These are phyloP conservation scores for Drosophila kanekoi DNA, from an alignment of 2,888 invertebrate species.

Conservation along the genomic window DNA sequence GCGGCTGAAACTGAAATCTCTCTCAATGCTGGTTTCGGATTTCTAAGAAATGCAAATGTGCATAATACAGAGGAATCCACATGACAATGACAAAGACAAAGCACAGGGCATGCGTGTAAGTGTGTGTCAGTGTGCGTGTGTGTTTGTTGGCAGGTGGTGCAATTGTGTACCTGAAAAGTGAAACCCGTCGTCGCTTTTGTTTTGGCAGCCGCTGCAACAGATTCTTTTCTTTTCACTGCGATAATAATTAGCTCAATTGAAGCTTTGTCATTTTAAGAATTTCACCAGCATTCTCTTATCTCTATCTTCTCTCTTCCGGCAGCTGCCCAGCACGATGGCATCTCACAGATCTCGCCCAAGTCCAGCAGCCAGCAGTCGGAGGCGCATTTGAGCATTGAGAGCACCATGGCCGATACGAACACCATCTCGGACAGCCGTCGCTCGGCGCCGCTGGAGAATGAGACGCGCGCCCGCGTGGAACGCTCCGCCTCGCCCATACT, in stretches of 20 bases:
- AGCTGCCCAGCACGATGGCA: slow-evolving; percentile 79
- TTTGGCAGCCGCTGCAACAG: slow-evolving; percentile 30
- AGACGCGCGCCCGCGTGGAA: slow-evolving; percentile 84
- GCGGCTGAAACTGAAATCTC: slow-evolving; percentile 49
- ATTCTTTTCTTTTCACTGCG: slow-evolving; percentile 49
- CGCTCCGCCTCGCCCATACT: slow-evolving; percentile 87
- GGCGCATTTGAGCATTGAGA: slow-evolving; percentile 70
- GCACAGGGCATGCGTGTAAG: slow-evolving; percentile 17
- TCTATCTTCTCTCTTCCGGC: slow-evolving; percentile 24
- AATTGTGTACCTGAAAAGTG: slow-evolving; percentile 59
- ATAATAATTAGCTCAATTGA: slow-evolving; percentile 50
- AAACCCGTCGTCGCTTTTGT: slow-evolving; percentile 52
- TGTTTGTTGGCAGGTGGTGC: slow-evolving; percentile 9
- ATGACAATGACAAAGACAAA: slow-evolving; percentile 64
- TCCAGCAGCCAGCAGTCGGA: slow-evolving; percentile 84
- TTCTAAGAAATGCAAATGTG: slow-evolving; percentile 67
- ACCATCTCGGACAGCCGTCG: slow-evolving; percentile 39
- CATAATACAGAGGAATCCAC: slow-evolving; percentile 35
- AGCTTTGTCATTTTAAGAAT: slow-evolving; percentile 31
- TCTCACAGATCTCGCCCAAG: slow-evolving; percentile 90
- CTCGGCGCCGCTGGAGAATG: slow-evolving; percentile 76
- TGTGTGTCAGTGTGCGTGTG: no score
- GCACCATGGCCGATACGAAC: slow-evolving; percentile 71
- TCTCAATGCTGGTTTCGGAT: slow-evolving; percentile 29
- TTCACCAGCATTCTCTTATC: slow-evolving; percentile 26